phyloP scores from a whole-genome alignment of 2,113 vertebrate genomes.

The Cavia aperea region DNA sequence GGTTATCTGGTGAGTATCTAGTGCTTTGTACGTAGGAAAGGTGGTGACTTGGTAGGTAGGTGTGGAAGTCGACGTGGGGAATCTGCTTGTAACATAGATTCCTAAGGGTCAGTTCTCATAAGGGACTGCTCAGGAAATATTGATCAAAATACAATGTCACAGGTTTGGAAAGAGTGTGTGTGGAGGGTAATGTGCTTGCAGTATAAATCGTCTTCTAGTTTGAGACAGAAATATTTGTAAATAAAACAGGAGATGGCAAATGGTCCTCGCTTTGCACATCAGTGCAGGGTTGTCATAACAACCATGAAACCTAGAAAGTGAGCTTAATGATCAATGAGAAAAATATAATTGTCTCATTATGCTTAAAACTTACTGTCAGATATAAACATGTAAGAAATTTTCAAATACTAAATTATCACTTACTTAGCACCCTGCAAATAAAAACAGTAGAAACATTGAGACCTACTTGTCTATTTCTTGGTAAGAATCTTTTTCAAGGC shows the following conservation, averaged over 20 bases:
- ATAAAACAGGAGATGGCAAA: neutral
- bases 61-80: rapidly evolving
- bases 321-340: neutral
- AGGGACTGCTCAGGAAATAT: neutral
- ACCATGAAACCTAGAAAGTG: neutral
- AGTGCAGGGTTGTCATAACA: neutral
- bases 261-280: neutral
- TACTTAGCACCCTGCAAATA: neutral
- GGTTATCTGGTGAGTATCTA: no score
- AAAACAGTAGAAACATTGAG: neutral
- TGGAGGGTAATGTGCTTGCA: neutral
- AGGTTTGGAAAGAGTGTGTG: neutral
- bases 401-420: neutral
- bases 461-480: neutral
- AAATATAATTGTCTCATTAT: neutral
- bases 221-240: neutral
- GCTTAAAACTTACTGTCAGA: neutral
- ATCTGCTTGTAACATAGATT: neutral
- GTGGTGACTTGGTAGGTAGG: neutral
- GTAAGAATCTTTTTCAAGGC: neutral
- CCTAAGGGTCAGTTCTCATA: neutral
- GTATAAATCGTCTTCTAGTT: neutral
- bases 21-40: rapidly evolving
- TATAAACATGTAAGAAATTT: neutral
- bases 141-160: neutral